phyloP scores from a whole-genome alignment of 2,888 invertebrate species.

The Microdon myrmicae region DNA sequence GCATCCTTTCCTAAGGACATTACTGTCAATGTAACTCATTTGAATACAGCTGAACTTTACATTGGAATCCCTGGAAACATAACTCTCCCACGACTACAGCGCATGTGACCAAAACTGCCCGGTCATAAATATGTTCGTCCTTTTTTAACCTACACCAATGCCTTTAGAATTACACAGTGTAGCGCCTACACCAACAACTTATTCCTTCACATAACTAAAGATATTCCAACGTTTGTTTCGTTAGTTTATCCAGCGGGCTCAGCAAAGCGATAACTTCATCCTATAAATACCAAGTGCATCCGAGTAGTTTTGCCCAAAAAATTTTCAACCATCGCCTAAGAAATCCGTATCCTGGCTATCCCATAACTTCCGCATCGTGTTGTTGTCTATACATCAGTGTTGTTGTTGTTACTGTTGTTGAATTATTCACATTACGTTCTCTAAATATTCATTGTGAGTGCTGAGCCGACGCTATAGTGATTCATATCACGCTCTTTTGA shows the following conservation, averaged over 20 bases:
- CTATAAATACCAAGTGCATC: conserved; percentile 43
- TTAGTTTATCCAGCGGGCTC: conserved; percentile 49
- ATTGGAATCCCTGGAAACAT: conserved; percentile 22
- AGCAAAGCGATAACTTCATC: conserved; percentile 46
- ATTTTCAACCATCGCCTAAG: conserved; percentile 15
- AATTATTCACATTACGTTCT: too few species aligned
- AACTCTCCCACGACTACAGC: too few species aligned
- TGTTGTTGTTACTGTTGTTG: too few species aligned
- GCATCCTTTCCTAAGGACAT: conserved; percentile 50
- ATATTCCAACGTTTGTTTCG: conserved; percentile 46
- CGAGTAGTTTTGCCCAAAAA: conserved; percentile 29
- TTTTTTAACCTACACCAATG: conserved; percentile 19
- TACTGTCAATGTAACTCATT: conserved; percentile 50
- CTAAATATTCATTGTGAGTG: too few species aligned
- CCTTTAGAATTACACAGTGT: conserved; percentile 12
- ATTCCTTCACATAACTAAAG: conserved; percentile 28
- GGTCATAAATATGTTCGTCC: conserved; percentile 16
- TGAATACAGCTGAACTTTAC: conserved; percentile 45
- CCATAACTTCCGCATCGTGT: too few species aligned
- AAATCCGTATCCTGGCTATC: too few species aligned
- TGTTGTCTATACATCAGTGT: too few species aligned
- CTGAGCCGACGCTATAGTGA: too few species aligned
- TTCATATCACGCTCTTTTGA: too few species aligned
- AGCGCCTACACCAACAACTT: conserved; percentile 45
- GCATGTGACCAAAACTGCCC: conserved; percentile 37